Percentiles rank a stretch among this genome's conserved stretches.
phyloP scores from a whole-genome alignment of 2,797 vertebrate genomes.

The Coregonus sp. region DNA sequence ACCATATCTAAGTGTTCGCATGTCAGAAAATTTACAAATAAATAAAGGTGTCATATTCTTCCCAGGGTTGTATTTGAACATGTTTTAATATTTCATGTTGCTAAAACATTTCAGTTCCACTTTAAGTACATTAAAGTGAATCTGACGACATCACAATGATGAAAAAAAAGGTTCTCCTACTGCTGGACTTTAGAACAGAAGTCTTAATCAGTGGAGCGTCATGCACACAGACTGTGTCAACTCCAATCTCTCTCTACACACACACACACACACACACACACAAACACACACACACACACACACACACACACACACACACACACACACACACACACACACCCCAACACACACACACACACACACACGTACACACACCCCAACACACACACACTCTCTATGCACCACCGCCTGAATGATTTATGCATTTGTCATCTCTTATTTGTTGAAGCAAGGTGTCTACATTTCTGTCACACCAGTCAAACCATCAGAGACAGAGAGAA shows the following conservation, averaged over 20 bases:
- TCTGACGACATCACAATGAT: neutral
- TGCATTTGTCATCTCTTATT: slow-evolving; percentile 81
- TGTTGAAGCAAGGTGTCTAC: slow-evolving; percentile 76
- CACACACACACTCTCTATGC: too few species aligned
- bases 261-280: too few species aligned
- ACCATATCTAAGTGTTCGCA: too few species aligned
- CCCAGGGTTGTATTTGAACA: too few species aligned
- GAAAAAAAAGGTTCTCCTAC: neutral
- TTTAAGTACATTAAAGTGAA: neutral
- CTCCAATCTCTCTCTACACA: slow-evolving; percentile 22
- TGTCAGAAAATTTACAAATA: too few species aligned
- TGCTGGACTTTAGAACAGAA: neutral
- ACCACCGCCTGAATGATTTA: slow-evolving; percentile 78
- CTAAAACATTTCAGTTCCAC: neutral
- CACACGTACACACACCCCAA: neutral
- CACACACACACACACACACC: too few species aligned
- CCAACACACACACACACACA: too few species aligned
- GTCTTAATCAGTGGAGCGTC: slow-evolving; percentile 12
- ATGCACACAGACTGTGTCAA: slow-evolving; percentile 7
- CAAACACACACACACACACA: too few species aligned
- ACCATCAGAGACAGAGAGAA: slow-evolving; percentile 45
- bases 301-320: too few species aligned
- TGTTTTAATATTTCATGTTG: neutral
- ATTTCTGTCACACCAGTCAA: slow-evolving; percentile 66
- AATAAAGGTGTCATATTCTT: too few species aligned